Percentiles rank a stretch among this genome's conserved stretches.
phyloP scores from a whole-genome alignment of 2,888 invertebrate species.

The Labia minor region DNA sequence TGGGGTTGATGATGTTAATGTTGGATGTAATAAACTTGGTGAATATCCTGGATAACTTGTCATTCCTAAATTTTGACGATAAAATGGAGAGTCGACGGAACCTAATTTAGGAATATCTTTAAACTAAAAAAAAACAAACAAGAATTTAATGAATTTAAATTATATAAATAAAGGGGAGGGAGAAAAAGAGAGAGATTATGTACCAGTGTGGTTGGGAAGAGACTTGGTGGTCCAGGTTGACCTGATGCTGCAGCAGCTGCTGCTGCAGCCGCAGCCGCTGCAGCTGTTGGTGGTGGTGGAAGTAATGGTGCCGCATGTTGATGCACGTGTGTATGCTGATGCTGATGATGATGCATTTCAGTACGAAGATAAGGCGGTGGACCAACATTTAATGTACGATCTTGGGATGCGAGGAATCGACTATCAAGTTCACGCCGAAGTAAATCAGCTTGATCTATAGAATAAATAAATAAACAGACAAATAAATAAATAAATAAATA shows the following conservation, averaged over 20 bases:
- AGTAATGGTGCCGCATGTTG: slow-evolving; percentile 65
- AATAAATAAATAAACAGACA: slow-evolving; percentile 28
- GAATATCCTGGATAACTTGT: slow-evolving; percentile 68
- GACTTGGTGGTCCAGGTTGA: slow-evolving; percentile 31
- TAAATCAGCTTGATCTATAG: slow-evolving; percentile 66
- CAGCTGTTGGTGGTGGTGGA: slow-evolving; percentile 44
- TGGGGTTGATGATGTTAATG: slow-evolving; percentile 64
- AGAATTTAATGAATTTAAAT: too few relatives aligned
- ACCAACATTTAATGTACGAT: slow-evolving; percentile 33
- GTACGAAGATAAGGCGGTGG: slow-evolving; percentile 59
- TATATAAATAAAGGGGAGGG: too few relatives aligned
- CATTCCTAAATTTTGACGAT: slow-evolving; percentile 63
- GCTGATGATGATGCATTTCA: slow-evolving; percentile 87
- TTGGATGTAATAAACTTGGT: slow-evolving; percentile 67
- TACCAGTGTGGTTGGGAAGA: slow-evolving; percentile 53
- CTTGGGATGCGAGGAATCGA: slow-evolving; percentile 69
- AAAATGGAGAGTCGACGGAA: slow-evolving; percentile 64
- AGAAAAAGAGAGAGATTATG: slow-evolving; percentile 15
- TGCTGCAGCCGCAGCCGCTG: slow-evolving; percentile 36
- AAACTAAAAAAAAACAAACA: slow-evolving; percentile 44
- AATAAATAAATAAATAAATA: slow-evolving; percentile 18
- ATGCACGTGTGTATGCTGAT: slow-evolving; percentile 84
- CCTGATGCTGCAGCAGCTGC: slow-evolving; percentile 22
- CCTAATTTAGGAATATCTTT: slow-evolving; percentile 82
- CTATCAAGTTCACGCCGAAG: slow-evolving; percentile 81